Evolutionary conservation across 2,888 invertebrate genomes (phyloP).

Genomic region (Megastigmus dorsalis): DNA sequence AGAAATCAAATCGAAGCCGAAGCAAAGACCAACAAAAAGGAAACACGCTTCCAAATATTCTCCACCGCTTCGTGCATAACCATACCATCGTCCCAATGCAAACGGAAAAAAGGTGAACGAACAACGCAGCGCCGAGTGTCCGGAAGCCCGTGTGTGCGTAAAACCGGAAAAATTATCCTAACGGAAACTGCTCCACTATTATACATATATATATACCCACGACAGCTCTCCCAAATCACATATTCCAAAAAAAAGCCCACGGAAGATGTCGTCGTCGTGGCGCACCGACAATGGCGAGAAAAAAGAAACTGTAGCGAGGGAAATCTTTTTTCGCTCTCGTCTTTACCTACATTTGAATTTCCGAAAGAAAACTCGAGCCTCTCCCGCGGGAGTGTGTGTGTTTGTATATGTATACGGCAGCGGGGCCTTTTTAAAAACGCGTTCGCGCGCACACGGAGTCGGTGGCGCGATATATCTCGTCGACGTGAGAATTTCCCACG

Average conservation of each 20-base stretch:
- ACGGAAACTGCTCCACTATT: not conserved
- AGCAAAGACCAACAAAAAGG: not conserved
- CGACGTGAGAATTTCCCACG: conserved; percentile 52
- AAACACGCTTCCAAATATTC: not conserved
- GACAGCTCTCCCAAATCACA: not conserved
- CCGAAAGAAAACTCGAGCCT: conserved; percentile 5
- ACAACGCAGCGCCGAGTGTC: not conserved
- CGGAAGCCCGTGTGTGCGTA: conserved; percentile 9
- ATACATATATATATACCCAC: too few species aligned
- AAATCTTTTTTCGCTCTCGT: too few species aligned
- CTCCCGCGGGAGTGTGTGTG: too few species aligned
- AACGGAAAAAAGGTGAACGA: not conserved
- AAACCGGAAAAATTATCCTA: conserved; percentile 21
- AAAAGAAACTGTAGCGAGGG: too few species aligned
- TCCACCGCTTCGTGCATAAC: not conserved
- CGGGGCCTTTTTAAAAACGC: not conserved
- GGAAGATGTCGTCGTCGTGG: too few species aligned
- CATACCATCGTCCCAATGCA: not conserved
- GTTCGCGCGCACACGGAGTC: too few species aligned
- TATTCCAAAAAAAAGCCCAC: not conserved
- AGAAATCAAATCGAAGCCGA: too few species aligned
- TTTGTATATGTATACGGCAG: not conserved
- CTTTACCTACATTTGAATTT: conserved; percentile 26
- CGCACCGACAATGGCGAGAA: too few species aligned
- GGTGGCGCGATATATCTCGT: conserved; percentile 34